These are phyloP conservation scores for Heliconius congener DNA, from an alignment of 1,140 invertebrate species.

Conservation along the genomic window DNA sequence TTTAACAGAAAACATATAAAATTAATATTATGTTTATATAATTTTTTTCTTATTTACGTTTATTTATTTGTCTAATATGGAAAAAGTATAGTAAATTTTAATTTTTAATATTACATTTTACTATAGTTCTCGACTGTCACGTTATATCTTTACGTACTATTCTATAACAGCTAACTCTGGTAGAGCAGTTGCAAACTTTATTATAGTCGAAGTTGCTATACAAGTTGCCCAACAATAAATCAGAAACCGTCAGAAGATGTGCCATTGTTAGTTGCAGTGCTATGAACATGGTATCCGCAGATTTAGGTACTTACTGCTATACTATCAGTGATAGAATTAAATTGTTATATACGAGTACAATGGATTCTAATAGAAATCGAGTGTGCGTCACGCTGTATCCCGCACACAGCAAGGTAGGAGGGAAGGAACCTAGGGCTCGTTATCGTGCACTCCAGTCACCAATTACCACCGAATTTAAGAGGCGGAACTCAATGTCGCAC, in stretches of 20 bases:
- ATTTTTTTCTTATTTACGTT: too few species aligned
- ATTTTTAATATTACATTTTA: neutral
- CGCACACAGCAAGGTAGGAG: too few species aligned
- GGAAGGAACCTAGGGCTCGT: too few species aligned
- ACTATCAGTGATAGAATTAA: neutral
- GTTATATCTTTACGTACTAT: neutral
- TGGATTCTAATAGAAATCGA: neutral
- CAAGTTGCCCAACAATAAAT: conserved; percentile 3
- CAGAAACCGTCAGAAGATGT: conserved; percentile 9
- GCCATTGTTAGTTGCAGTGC: conserved; percentile 7
- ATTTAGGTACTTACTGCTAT: neutral
- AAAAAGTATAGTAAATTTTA: too few species aligned
- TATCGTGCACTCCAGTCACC: too few species aligned
- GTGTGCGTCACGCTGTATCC: too few species aligned
- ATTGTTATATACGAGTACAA: neutral
- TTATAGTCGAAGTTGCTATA: neutral
- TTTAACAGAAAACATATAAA: too few species aligned
- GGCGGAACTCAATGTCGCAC: too few species aligned
- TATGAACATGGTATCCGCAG: conserved; percentile 5
- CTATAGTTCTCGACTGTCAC: neutral
- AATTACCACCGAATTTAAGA: too few species aligned
- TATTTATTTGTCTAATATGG: too few species aligned
- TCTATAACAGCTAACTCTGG: conserved; percentile 1
- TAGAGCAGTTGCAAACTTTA: conserved; percentile 4
- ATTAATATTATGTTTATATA: too few species aligned